Evolutionary conservation across 1,140 invertebrate species (phyloP).

Genomic region (Pachypeltis micranthus): DNA sequence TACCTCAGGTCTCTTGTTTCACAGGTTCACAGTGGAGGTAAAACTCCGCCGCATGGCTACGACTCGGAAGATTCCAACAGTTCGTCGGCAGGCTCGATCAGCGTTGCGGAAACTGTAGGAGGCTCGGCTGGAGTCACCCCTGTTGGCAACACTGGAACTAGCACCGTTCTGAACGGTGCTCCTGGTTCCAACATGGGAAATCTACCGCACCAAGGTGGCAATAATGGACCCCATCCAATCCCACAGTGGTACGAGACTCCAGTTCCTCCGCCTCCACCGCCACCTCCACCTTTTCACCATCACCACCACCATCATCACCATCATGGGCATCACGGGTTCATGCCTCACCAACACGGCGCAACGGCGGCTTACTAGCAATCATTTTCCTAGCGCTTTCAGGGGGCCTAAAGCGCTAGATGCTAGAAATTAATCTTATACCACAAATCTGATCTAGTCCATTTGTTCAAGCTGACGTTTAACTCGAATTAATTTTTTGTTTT

Average conservation of each 20-base stretch:
- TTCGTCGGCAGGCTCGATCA: constrained; percentile 38
- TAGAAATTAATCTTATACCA: too few species aligned
- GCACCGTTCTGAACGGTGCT: constrained; percentile 33
- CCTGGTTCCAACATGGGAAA: neutral
- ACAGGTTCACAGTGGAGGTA: constrained; percentile 37
- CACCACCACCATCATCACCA: constrained; percentile 39
- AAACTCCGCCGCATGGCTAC: constrained; percentile 32
- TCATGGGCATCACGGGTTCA: constrained; percentile 23
- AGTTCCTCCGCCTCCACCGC: constrained; percentile 20
- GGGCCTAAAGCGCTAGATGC: neutral
- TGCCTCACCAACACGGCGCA: constrained; percentile 22
- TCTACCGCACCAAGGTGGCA: neutral
- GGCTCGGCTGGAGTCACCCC: constrained; percentile 39
- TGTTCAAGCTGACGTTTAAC: too few species aligned
- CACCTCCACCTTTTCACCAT: constrained; percentile 41
- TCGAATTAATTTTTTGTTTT: too few species aligned
- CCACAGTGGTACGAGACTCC: constrained; percentile 4
- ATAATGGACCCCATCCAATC: constrained; percentile 18
- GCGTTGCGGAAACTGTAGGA: constrained; percentile 33
- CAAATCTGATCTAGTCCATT: too few species aligned
- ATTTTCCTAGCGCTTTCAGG: neutral
- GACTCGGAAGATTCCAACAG: constrained; percentile 47
- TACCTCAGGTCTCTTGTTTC: constrained; percentile 3
- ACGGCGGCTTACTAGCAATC: constrained; percentile 27
- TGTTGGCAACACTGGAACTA: constrained; percentile 34